Evolutionary conservation across 1,140 invertebrate species (phyloP).

Genomic region (Drosophila malerkotliana): DNA sequence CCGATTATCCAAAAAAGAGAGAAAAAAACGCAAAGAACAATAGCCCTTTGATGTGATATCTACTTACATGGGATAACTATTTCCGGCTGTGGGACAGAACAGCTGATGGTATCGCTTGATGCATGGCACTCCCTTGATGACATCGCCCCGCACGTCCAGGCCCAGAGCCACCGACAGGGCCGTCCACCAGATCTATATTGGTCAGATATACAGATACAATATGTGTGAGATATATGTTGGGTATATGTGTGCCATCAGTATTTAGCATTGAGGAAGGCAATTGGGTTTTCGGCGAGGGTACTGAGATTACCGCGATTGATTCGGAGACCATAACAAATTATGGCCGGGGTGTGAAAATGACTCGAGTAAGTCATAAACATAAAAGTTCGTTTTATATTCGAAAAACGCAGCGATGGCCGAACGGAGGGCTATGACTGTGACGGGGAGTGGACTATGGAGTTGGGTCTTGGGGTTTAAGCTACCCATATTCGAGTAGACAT

Average conservation of each 20-base stretch:
- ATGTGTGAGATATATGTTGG: background rate
- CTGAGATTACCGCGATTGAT: constrained; percentile 44
- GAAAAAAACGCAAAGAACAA: constrained; percentile 5
- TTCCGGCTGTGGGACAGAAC: constrained; percentile 95
- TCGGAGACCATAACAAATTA: constrained; percentile 63
- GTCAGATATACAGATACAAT: constrained; percentile 10
- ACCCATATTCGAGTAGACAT: constrained; percentile 17
- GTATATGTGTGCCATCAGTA: constrained; percentile 1
- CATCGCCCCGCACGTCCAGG: constrained; percentile 92
- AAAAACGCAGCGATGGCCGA: background rate
- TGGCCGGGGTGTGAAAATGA: constrained; percentile 74
- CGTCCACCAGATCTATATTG: constrained; percentile 93
- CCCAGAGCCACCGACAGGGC: constrained; percentile 93
- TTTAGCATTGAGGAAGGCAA: constrained; percentile 35
- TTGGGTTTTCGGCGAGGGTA: constrained; percentile 17
- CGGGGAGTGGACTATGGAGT: constrained; percentile 12
- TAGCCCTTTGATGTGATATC: background rate
- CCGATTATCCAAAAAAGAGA: constrained; percentile 7
- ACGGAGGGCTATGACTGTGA: constrained; percentile 5
- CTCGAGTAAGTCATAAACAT: constrained; percentile 71
- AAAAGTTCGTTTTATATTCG: constrained; percentile 46
- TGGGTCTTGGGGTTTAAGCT: constrained; percentile 36
- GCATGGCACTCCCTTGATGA: constrained; percentile 93
- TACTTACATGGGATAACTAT: constrained; percentile 94
- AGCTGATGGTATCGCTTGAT: constrained; percentile 94